Base-by-base conservation (phyloP, 2,113 vertebrate species). In the Danio rerio region DNA sequence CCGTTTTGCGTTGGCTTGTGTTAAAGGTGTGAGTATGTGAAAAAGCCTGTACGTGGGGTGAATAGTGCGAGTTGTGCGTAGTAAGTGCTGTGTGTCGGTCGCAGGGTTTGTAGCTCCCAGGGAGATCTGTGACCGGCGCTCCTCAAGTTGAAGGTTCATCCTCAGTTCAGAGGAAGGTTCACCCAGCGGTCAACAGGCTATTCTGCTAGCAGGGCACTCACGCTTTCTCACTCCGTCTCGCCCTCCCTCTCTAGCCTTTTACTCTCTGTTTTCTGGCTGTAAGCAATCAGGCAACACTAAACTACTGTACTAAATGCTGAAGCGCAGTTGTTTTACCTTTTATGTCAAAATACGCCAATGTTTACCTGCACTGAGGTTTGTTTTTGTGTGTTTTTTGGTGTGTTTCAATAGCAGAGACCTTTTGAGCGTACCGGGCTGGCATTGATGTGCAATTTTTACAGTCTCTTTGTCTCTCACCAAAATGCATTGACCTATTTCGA, bases 131-230 rank as follows among this genome's bases (percentile, higher is more conserved):
- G 93, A 92, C 88, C 85, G 83, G 75, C 87, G 87, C 91, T 91
- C 88, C 89, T 92, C 90, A 92, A 94, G 92, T 94, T 92, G 88
- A 88, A 87, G 88, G 94, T 94, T 94, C 93, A 94, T 91, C 87
- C 84, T 89, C 88, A 95, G 94, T 94, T 94, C 92, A 95, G 87
- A 73, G 88, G 61, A 85, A 88, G 89, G 94, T 95, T 95, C 93
- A 94, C 81, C 87, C 66, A 87, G 43, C 91, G 93, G 94, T 94
- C 93, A 94, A 86, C 88, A 21, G 90, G 90, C 89, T 79, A 81
- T 56, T 72, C 55, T 87, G 86, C 83, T 82, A 85, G 52, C 84
- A 86, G 88, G 87, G 82, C 77, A 15, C 61, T 49, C 56, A 10
- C 65, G 18, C 69, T 20, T 56, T 66, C 66, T 66, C 58, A 61